A percentile compares a stretch with the other conserved stretches of the same genome.
phyloP scores from a whole-genome alignment of 2,888 invertebrate species.

The Copidosoma aretas region DNA sequence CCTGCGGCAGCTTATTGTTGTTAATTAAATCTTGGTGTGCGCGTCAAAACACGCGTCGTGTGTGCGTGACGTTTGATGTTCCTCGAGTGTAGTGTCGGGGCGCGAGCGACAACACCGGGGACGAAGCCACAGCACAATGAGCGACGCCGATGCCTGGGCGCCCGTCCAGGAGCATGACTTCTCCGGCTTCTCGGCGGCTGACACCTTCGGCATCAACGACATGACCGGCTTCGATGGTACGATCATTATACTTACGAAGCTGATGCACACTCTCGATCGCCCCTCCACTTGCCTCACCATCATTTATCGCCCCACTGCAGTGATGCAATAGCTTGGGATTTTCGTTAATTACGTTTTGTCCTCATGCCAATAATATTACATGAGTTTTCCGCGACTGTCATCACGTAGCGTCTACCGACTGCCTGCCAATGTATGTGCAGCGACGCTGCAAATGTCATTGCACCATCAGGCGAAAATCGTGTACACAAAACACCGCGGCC shows the following conservation, averaged over 20 bases:
- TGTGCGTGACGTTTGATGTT: background rate
- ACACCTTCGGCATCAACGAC: slow-evolving; percentile 73
- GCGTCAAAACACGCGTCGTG: background rate
- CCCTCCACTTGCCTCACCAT: too few relatives aligned
- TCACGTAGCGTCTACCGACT: too few relatives aligned
- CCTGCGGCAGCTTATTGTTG: too few relatives aligned
- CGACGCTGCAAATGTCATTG: too few relatives aligned
- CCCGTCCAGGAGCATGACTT: slow-evolving; percentile 57
- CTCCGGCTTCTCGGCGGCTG: slow-evolving; percentile 63
- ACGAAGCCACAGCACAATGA: slow-evolving; percentile 51
- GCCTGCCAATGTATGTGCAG: too few relatives aligned
- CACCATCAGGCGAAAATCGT: too few relatives aligned
- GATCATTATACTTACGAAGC: slow-evolving; percentile 43
- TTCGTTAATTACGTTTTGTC: background rate
- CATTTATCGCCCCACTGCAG: too few relatives aligned
- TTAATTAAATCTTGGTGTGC: too few relatives aligned
- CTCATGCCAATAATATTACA: background rate
- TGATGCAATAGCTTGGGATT: background rate
- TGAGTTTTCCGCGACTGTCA: too few relatives aligned
- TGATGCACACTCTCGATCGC: background rate
- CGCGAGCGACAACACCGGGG: too few relatives aligned
- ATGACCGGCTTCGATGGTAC: slow-evolving; percentile 75
- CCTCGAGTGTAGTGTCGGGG: background rate
- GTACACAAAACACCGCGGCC: too few relatives aligned
- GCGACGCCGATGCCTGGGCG: slow-evolving; percentile 56